Percentiles rank a stretch among this genome's conserved stretches.
Conservation (phyloP, 1,140 invertebrate species). For the Amyelois transitella region DNA sequence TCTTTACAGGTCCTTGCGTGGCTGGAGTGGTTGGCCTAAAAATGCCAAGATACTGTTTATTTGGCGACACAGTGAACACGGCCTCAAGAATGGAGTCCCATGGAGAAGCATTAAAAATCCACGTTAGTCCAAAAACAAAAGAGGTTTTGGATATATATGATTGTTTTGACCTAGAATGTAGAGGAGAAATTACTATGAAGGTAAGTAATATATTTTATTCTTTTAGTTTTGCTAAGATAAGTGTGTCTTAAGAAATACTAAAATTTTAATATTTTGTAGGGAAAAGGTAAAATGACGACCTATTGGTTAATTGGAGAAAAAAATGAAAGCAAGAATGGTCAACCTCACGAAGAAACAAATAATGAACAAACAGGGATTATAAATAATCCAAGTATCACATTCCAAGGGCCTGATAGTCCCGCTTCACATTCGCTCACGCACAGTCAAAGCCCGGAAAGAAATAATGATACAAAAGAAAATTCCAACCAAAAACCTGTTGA, state of each 20-base stretch:
- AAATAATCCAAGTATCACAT: conserved; percentile 63
- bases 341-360: conserved; percentile 20
- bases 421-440: conserved; percentile 58
- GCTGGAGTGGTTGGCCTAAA: conserved; percentile 95
- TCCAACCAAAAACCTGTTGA: conserved; percentile 29
- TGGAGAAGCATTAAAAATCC: conserved; percentile 93
- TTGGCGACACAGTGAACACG: conserved; percentile 96
- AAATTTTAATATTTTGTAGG: conserved; percentile 68
- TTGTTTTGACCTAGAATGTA: conserved; percentile 89
- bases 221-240: conserved; percentile 6
- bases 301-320: conserved; percentile 90
- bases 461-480: conserved; percentile 36
- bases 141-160: conserved; percentile 91
- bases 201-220: conserved; percentile 64
- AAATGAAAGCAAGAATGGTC: conserved; percentile 13
- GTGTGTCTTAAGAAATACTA: conserved; percentile 1
- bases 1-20: conserved; percentile 83
- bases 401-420: conserved; percentile 66
- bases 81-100: conserved; percentile 96
- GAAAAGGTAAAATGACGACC: conserved; percentile 90
- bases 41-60: conserved; percentile 94
- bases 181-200: conserved; percentile 96
- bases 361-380: conserved; percentile 26
- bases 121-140: conserved; percentile 96
- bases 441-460: conserved; percentile 54